Evolutionary conservation across 2,113 vertebrate genomes (phyloP).

Genomic region (Plecturocebus donacophilus): DNA sequence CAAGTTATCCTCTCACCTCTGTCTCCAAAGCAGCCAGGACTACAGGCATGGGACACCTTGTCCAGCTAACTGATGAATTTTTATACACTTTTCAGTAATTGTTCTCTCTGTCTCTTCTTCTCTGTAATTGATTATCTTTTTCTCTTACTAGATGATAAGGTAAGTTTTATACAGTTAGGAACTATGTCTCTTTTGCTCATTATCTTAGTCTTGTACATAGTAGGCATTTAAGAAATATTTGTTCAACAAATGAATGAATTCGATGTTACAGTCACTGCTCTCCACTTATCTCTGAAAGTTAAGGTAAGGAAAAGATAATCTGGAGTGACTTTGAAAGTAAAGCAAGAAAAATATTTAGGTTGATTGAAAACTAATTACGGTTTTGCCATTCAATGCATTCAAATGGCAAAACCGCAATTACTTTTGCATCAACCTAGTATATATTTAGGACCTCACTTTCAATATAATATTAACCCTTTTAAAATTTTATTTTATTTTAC

Average conservation of each 20-base stretch:
- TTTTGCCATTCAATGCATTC: too few species aligned
- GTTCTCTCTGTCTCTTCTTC: not conserved
- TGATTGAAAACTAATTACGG: too few species aligned
- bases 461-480: not conserved
- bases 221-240: not conserved
- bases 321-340: slow-evolving; percentile 15
- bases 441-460: slow-evolving; percentile 19
- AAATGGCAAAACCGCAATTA: too few species aligned
- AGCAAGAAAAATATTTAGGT: not conserved
- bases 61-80: not conserved
- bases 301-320: not conserved
- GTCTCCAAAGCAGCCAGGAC: too few species aligned
- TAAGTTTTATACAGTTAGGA: not conserved
- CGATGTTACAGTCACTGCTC: not conserved
- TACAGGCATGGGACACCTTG: too few species aligned
- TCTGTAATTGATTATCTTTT: not conserved
- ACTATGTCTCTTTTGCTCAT: not conserved
- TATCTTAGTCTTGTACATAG: not conserved
- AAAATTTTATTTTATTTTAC: not conserved
- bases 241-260: not conserved
- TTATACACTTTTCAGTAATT: not conserved
- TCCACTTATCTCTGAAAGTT: not conserved
- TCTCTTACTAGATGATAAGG: not conserved
- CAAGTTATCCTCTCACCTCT: too few species aligned
- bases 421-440: too few species aligned